phyloP scores from a whole-genome alignment of 2,888 invertebrate species.

The Sarcophaga subvicina region DNA sequence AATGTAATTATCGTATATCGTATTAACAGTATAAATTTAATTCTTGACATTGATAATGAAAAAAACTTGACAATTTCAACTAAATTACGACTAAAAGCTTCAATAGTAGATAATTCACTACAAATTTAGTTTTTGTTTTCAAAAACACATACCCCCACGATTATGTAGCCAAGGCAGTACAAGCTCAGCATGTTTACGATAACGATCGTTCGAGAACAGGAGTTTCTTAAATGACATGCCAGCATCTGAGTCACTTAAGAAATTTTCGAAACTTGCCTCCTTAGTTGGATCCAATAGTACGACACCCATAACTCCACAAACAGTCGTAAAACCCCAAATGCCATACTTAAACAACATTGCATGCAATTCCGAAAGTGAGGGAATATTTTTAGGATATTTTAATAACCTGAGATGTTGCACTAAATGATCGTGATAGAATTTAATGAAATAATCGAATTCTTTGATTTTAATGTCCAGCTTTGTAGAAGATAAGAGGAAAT shows the following conservation, averaged over 20 bases:
- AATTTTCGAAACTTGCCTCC: slow-evolving; percentile 74
- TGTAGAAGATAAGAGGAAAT: slow-evolving; percentile 75
- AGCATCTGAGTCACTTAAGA: slow-evolving; percentile 72
- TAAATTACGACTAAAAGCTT: background rate
- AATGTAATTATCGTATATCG: no score
- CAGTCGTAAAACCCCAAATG: slow-evolving; percentile 72
- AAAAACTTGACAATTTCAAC: background rate
- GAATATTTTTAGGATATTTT: slow-evolving; percentile 72
- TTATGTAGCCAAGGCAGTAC: slow-evolving; percentile 78
- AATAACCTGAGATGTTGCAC: slow-evolving; percentile 72
- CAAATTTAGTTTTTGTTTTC: background rate
- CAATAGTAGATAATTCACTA: background rate
- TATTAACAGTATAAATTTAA: no score
- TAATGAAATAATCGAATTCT: slow-evolving; percentile 76
- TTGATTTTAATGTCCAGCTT: slow-evolving; percentile 72
- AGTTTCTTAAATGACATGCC: slow-evolving; percentile 73
- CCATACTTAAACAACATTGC: slow-evolving; percentile 71
- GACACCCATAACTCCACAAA: slow-evolving; percentile 74
- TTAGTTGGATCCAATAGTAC: slow-evolving; percentile 74
- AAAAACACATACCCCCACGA: slow-evolving; percentile 71
- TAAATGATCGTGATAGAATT: slow-evolving; percentile 75
- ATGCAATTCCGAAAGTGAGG: slow-evolving; percentile 71
- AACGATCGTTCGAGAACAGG: slow-evolving; percentile 75
- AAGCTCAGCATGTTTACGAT: slow-evolving; percentile 74
- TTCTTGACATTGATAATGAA: no score